Conservation (phyloP, 2,797 vertebrate genomes). For the Notoglanidium macrostoma region DNA sequence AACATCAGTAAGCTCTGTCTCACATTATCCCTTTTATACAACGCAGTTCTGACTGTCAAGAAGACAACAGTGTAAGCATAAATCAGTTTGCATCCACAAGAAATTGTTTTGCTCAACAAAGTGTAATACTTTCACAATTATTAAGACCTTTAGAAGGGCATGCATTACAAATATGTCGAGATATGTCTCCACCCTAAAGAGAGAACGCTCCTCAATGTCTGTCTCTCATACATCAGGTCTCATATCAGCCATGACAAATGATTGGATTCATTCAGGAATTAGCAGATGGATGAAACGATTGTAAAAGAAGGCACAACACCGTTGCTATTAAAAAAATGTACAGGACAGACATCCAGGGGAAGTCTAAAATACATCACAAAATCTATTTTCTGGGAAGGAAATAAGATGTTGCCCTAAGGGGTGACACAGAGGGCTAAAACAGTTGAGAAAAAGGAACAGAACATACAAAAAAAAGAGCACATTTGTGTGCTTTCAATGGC, state of each 20-base stretch:
- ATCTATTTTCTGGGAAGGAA: slow-evolving; percentile 2
- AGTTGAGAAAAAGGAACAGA: not conserved
- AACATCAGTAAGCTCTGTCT: slow-evolving; percentile 33
- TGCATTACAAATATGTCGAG: slow-evolving; percentile 20
- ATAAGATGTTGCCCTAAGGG: slow-evolving; percentile 8
- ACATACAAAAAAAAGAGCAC: slow-evolving; percentile 41
- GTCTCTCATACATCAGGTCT: not conserved
- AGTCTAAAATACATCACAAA: slow-evolving; percentile 35
- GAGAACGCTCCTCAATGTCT: slow-evolving; percentile 10
- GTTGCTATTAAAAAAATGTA: slow-evolving; percentile 53
- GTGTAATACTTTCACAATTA: slow-evolving; percentile 6
- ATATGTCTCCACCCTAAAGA: slow-evolving; percentile 6
- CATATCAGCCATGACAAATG: slow-evolving; percentile 1
- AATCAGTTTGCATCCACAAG: slow-evolving; percentile 30
- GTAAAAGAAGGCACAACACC: slow-evolving; percentile 75
- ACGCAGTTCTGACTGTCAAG: slow-evolving; percentile 6
- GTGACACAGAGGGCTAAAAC: slow-evolving; percentile 11
- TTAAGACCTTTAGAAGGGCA: slow-evolving; percentile 34
- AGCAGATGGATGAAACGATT: slow-evolving; percentile 47
- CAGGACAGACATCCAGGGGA: slow-evolving; percentile 53
- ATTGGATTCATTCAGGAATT: slow-evolving; percentile 25
- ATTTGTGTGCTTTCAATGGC: slow-evolving; percentile 52
- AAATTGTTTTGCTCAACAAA: slow-evolving; percentile 12
- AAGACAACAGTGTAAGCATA: slow-evolving; percentile 17
- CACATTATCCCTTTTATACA: slow-evolving; percentile 43